Conservation (phyloP, 2,797 vertebrate species). For the Parotocinclus haroldoi region DNA sequence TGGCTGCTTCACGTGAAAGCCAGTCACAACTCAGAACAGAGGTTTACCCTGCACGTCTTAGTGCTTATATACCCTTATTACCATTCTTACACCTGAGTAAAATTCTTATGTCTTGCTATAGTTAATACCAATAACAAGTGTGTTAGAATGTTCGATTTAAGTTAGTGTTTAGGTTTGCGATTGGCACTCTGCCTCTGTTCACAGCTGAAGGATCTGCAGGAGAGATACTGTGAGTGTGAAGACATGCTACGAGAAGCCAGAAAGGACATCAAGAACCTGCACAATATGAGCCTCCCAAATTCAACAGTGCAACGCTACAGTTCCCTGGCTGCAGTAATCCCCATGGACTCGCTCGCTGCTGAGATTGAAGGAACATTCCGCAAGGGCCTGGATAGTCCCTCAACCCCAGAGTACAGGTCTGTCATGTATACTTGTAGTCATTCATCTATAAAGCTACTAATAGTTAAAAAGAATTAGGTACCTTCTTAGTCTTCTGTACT, state of each 20-base stretch:
- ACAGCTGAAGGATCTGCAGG: constrained; percentile 81
- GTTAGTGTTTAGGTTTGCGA: neutral
- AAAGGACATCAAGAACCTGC: constrained; percentile 81
- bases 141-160: neutral
- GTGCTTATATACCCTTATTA: neutral
- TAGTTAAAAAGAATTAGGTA: too few relatives aligned
- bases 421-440: constrained; percentile 11
- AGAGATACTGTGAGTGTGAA: constrained; percentile 77
- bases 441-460: too few relatives aligned
- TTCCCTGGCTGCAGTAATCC: constrained; percentile 70
- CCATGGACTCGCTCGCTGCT: constrained; percentile 83
- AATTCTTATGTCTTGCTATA: too few relatives aligned
- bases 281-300: constrained; percentile 76
- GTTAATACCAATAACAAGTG: too few relatives aligned
- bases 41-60: constrained; percentile 59
- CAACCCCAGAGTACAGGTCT: constrained; percentile 80
- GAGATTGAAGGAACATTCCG: constrained; percentile 86
- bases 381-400: constrained; percentile 75
- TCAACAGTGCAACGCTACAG: constrained; percentile 82
- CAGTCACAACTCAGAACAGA: constrained; percentile 75
- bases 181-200: constrained; percentile 35
- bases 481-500: too few relatives aligned
- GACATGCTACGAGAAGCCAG: constrained; percentile 80
- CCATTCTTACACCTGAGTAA: too few relatives aligned
- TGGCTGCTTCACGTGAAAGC: constrained; percentile 70